Percentiles rank a stretch among this genome's conserved stretches.
Evolutionary conservation across 2,797 vertebrate genomes (phyloP).

Genomic region (Catostomus latipinnis): DNA sequence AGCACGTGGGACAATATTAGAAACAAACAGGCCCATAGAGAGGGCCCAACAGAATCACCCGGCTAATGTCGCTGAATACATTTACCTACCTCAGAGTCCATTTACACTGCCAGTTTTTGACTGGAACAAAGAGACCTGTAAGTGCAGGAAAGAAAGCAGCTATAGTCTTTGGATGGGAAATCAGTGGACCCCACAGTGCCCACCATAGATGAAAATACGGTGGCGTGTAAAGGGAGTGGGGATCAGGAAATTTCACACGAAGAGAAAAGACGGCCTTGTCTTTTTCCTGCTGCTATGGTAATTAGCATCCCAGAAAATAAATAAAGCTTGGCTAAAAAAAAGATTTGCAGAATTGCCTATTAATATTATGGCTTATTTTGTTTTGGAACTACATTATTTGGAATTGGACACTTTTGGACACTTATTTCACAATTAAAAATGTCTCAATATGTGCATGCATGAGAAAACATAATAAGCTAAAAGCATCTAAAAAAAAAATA

Average conservation of each 20-base stretch:
- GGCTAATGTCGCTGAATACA: slow-evolving; percentile 97
- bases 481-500: too few relatives aligned
- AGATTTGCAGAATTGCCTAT: background rate
- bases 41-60: slow-evolving; percentile 92
- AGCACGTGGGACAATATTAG: slow-evolving; percentile 90
- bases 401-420: background rate
- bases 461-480: too few relatives aligned
- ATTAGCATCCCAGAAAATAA: slow-evolving; percentile 48
- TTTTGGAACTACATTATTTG: background rate
- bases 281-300: slow-evolving; percentile 50
- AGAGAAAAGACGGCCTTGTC: slow-evolving; percentile 74
- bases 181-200: slow-evolving; percentile 67
- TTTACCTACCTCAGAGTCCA: slow-evolving; percentile 97
- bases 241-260: slow-evolving; percentile 73
- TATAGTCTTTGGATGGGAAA: slow-evolving; percentile 72
- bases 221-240: slow-evolving; percentile 72
- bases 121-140: slow-evolving; percentile 69
- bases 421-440: too few relatives aligned
- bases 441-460: background rate
- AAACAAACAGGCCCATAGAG: slow-evolving; percentile 92
- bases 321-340: background rate
- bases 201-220: slow-evolving; percentile 74
- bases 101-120: slow-evolving; percentile 85
- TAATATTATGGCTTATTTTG: background rate
- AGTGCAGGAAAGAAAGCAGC: slow-evolving; percentile 68